Base-by-base conservation (phyloP, 2,888 invertebrate species). In the Prenolepis imparis region DNA sequence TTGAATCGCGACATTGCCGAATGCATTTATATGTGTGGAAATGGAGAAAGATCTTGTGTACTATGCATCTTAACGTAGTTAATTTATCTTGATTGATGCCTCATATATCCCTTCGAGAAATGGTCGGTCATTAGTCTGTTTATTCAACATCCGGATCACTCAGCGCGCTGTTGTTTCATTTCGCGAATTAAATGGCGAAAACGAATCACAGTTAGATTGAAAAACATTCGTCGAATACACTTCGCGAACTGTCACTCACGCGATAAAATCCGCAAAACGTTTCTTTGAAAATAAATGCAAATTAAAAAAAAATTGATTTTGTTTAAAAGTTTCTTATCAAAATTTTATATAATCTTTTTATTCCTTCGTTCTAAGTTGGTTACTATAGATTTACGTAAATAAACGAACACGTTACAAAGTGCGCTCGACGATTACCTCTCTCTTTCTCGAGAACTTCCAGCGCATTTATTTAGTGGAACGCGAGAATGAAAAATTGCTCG, bases 391-490 rank as follows among this genome's bases (percentile, higher is more conserved):
- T 55, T 9, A 52, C 52, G 24, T 32, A 66, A 66, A 75, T n/a
- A 12, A 18, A 24, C 24, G 18, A 18, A 24, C 55, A 39, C 39
- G 75, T 41, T 44, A 6, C 24, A 11, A 15, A 3, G 6, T 15
- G 9, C 44, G 64, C 32, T 52, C 48, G 74, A 74, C 28, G 28
- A 52, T 67, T 55, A 6, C 28, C 41, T 66, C 32, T 32, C 59
- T n/a, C 64, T 28, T 24, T 21, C 74, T 28, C 77, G 84, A 48
- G 75, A 84, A 84, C 87, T 87, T 86, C 90, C 91, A 86, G 81
- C 78, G 91, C 91, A 88, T 91, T 92, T 91, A 87, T 91, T 91
- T 90, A 89, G 87, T 88, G 89, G 90, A 86, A 75, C 87, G 85
- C 85, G 86, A 84, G 83, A 73, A 75, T 86, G 88, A 88, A 84